Conservation (phyloP, 2,797 vertebrate genomes). For the Acanthurus lineatus region DNA sequence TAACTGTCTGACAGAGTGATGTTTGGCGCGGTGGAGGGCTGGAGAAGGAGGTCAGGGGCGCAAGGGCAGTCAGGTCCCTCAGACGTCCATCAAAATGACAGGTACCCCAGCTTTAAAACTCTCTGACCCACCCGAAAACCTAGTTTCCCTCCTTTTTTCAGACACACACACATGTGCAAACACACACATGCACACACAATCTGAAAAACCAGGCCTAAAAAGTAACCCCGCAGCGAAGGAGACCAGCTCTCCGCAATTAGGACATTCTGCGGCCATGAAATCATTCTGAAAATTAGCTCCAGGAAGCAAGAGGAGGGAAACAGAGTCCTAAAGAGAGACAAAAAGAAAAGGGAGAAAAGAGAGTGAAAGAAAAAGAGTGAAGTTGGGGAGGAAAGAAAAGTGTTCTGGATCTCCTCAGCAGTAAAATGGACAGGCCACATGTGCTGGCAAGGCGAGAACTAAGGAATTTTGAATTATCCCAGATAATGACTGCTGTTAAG, state of each 20-base stretch:
- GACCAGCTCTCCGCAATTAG: slow-evolving; percentile 85
- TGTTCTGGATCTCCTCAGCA: slow-evolving; percentile 81
- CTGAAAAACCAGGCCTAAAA: slow-evolving; percentile 74
- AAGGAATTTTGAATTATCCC: slow-evolving; percentile 76
- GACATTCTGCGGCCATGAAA: slow-evolving; percentile 86
- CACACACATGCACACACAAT: slow-evolving; percentile 40
- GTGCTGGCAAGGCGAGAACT: slow-evolving; percentile 69
- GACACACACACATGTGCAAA: slow-evolving; percentile 35
- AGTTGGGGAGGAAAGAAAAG: slow-evolving; percentile 64
- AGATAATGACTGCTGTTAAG: slow-evolving; percentile 82
- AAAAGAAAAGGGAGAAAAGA: slow-evolving; percentile 54
- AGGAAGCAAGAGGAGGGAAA: slow-evolving; percentile 81
- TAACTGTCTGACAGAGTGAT: slow-evolving; percentile 82
- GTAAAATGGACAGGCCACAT: slow-evolving; percentile 75
- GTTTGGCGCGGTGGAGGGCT: slow-evolving; percentile 71
- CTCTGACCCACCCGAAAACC: slow-evolving; percentile 74
- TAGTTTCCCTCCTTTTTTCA: slow-evolving; percentile 67
- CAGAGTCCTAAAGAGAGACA: slow-evolving; percentile 70
- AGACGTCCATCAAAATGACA: slow-evolving; percentile 87
- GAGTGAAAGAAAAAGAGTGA: slow-evolving; percentile 63
- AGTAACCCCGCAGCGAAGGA: slow-evolving; percentile 82
- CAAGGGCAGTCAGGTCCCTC: slow-evolving; percentile 81
- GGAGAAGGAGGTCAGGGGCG: slow-evolving; percentile 82
- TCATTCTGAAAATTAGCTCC: slow-evolving; percentile 86
- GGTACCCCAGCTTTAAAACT: slow-evolving; percentile 82